Evolutionary conservation across 2,797 vertebrate species (phyloP).

Genomic region (Phoxinus dragarum): DNA sequence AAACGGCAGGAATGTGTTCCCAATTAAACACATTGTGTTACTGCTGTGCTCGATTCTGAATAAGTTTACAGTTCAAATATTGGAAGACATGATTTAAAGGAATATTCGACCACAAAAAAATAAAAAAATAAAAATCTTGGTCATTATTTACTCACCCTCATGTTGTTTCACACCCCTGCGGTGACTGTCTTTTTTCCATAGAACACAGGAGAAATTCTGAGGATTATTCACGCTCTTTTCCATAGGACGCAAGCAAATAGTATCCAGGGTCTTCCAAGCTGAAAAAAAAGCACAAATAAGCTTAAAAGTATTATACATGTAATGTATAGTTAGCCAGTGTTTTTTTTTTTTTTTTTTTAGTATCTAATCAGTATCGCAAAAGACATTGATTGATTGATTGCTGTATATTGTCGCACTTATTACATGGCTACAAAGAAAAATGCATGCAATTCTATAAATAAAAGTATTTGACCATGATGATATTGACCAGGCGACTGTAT

Average conservation of each 20-base stretch:
- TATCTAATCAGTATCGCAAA: neutral
- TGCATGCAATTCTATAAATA: neutral
- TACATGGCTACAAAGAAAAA: neutral
- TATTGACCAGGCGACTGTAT: neutral
- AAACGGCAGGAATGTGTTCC: neutral
- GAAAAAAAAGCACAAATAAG: neutral
- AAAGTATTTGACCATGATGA: neutral
- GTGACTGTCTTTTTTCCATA: neutral
- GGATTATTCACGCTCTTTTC: neutral
- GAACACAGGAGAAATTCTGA: neutral
- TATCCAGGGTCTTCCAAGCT: neutral
- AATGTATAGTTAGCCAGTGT: neutral
- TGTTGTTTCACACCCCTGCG: neutral
- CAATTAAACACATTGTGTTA: neutral
- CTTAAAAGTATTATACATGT: neutral
- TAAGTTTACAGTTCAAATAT: neutral
- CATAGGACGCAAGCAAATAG: neutral
- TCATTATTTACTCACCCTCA: neutral
- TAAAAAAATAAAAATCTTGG: no score
- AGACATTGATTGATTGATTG: neutral
- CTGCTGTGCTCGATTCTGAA: neutral
- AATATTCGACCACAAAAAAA: neutral
- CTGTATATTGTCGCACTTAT: neutral
- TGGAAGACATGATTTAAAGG: neutral
- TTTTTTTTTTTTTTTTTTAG: neutral